phyloP scores from a whole-genome alignment of 2,888 invertebrate genomes.

The Cerastoderma edule region DNA sequence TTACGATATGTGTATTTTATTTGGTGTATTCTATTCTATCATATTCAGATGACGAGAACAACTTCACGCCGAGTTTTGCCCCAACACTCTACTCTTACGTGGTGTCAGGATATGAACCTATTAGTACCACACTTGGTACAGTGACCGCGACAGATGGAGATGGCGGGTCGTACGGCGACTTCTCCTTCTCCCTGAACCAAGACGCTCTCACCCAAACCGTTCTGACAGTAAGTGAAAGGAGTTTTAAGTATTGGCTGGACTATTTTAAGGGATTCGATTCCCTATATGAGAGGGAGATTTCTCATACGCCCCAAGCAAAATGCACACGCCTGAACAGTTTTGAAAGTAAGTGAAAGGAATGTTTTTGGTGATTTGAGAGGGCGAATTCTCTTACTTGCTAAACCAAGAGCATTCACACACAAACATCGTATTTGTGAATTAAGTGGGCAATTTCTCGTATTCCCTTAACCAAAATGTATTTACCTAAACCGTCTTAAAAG shows the following conservation, averaged over 20 bases:
- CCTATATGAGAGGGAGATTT: no score
- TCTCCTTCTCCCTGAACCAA: slow-evolving; percentile 27
- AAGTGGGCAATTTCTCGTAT: slow-evolving; percentile 1
- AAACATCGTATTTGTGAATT: no score
- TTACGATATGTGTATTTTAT: no score
- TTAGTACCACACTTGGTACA: slow-evolving; percentile 24
- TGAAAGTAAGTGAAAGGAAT: neutral
- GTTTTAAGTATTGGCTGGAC: no score
- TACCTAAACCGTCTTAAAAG: neutral
- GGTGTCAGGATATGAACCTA: slow-evolving; percentile 6
- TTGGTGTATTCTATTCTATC: neutral
- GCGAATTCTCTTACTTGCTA: no score
- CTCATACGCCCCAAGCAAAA: slow-evolving; percentile 23
- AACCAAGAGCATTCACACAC: no score
- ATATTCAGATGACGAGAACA: slow-evolving; percentile 29
- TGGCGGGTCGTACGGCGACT: slow-evolving; percentile 14
- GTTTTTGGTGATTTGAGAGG: no score
- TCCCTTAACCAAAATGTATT: neutral
- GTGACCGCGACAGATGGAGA: slow-evolving; percentile 29
- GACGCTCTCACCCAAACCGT: neutral
- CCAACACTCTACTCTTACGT: slow-evolving; percentile 2
- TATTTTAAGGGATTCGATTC: no score
- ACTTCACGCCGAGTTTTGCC: slow-evolving; percentile 20
- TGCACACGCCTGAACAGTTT: neutral
- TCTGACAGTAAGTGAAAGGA: no score